Evolutionary conservation across 1,140 invertebrate genomes (phyloP), one percentile per base, ranked within the genome.

Genomic region (Asbolus verrucosus): DNA sequence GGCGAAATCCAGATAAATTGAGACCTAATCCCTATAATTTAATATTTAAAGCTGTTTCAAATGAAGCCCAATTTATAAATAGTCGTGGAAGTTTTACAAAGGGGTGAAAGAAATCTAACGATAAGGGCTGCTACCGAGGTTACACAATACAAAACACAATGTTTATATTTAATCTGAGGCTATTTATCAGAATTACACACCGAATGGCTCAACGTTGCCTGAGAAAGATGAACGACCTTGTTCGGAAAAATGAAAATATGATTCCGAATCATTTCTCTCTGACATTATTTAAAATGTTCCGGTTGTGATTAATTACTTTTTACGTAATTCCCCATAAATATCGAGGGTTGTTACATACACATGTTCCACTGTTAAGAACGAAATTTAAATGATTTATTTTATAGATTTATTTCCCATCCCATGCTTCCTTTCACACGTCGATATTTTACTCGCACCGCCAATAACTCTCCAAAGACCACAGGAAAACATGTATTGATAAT

Each of bases 201-300:
- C 46, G 62, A 70, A 60, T 61, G 63, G 54, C 27, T 30, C 27
- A 43, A 9, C 18, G 43, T 27, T 38, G 54, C 33, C 61, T 73
- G 72, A 73, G 65, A 73, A 67, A 73, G 72, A 73, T 70, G 68
- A 50, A 73, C 67, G 68, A 65, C 59, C 31, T 14, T 21, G 63
- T 71, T 71, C 69, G 71, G 70, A 73, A 73, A 73, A 75, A 75
- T 73, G 71, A 73, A 75, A 75, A 75, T 75, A 75, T 75, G 71
- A 73, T 73, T 75, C 31, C 72, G 50, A 50, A 70, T 73, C 67
- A 72, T 73, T 72, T 67, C 71, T 70, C 67, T 67, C 71, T 72
- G 67, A 72, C 73, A 70, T 33, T 70, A 70, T 72, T 73, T 72
- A 71, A 73, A 70, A 70, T 69, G 31, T 61, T 60, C 18, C 16